Evolutionary conservation across 2,113 vertebrate species (phyloP), one percentile per base, ranked within the genome.

Genomic region (Takifugu bimaculatus): DNA sequence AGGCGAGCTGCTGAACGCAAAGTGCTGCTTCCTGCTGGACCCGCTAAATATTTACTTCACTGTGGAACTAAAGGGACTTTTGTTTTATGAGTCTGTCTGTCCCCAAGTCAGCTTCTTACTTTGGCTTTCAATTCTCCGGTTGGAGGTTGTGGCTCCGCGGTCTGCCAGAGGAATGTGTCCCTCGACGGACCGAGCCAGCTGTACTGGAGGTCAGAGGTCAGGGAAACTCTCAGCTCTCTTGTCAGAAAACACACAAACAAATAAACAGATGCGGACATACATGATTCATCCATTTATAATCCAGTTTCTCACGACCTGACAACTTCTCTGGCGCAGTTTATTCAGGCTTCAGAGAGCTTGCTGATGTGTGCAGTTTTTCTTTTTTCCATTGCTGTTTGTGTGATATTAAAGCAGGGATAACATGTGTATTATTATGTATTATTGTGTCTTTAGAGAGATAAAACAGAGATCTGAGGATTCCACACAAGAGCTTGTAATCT

Each of bases 231-330:
- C 70, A 77, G 54, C 64, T 65, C 54, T 49, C 52, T 83, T 20
- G 12, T 78, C 65, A 72, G 66, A 68, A 73, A 59, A 72, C 5
- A 65, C 57, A 76, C 61, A 62, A 49, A 57, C 62, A 60, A 39
- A 60, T 72, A 72, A 20, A 20, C 20, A 20, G 20, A 20, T 20
- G 20, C 20, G 56, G 60, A n/a, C 70, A 61, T 53, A 67, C 54
- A 65, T 53, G 77, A 79, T 65, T 50, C 77, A 51, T 3, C 70
- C 50, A 61, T 59, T 61, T 59, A 45, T 48, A 20, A 57, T 69
- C 6, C 55, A 58, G 58, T 66, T 87, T 89, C 87, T 87, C 87
- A 89, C 55, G 85, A 82, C 85, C 87, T 54, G 51, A 58, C 27
- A 63, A 52, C 59, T 73, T 15, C 68, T 64, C 52, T 68, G 70